Evolutionary conservation across 2,113 vertebrate species (phyloP), one percentile per base, ranked within the genome.

Genomic region (Dermatemys mawii): DNA sequence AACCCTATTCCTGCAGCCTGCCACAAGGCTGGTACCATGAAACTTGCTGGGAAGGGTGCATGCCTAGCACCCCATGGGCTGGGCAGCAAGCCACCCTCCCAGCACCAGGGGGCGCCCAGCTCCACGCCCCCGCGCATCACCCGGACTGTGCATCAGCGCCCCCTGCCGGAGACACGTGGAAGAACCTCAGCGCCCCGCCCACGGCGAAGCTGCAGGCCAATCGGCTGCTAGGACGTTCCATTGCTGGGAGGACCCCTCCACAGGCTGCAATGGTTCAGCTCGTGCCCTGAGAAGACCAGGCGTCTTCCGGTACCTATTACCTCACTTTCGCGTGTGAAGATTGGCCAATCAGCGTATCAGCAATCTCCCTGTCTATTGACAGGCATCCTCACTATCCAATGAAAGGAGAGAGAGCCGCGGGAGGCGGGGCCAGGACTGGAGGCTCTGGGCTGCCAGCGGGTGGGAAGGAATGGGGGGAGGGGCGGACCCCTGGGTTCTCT

Each of bases 341-440:
- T 32, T 6, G 9, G 2, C 93, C 92, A 95, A 95, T 93, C 50
- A 4, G n/a, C 0, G 10, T 22, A 26, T 51, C 67, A 11, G 10
- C 19, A 22, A 8, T 1, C 10, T 5, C 1, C 14, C 1, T 0
- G 2, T 5, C 0, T 5, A 0, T 1, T 41, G 91, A 94, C 3
- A 54, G 29, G 4, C 81, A 1, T 1, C 1, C 8, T 0, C 1
- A 0, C 0, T 5, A 4, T 2, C 94, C 90, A 21, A 76, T 95
- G 8, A 53, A 44, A 2, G 26, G 7, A 38, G 3, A 83, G 87
- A 16, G 29, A 76, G 76, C 32, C 67, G 53, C 32, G 63, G 19
- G 70, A 70, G 16, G 11, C 49, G 50, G 53, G 60, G 17, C 50
- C 17, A 17, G 54, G 10, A 21, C 8, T 2, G 44, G 11, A 32